Base-by-base conservation (phyloP, 2,797 vertebrate genomes). In the Gymnothorax javanicus region DNA sequence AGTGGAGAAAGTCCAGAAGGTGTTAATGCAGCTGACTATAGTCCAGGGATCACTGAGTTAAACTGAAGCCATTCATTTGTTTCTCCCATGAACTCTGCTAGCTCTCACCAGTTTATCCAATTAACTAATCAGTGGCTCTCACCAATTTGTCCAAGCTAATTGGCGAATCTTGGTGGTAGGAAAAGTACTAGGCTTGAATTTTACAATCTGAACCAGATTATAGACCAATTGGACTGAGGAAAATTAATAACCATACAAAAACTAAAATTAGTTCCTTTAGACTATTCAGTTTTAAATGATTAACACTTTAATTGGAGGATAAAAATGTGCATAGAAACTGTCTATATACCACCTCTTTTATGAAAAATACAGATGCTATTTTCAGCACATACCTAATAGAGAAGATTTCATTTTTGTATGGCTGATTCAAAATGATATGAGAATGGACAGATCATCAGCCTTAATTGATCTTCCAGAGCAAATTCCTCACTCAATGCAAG, bases 401-500 rank as follows among this genome's bases (percentile, higher is more conserved):
- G 94, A 95, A 94, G 94, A 92, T 92, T 92, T 91, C 93, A n/a
- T 62, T 94, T 95, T 94, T 91, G 93, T 95, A 94, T 93, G 94
- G 91, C 92, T 95, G 92, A 91, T 87, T 90, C 88, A 90, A 89
- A 94, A 93, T 93, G 92, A 94, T 92, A 94, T 92, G 90, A 88
- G 89, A 91, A 88, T 87, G 92, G 94, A 94, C 93, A 93, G 91
- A 91, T 93, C 59, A 17, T 92, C n/a, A n/a, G n/a, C n/a, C n/a
- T n/a, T 94, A 92, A 94, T 94, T 93, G 92, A 93, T 95, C 94
- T 94, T 92, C 91, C 86, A 86, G 93, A 95, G 95, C 93, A 94
- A 95, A 95, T 95, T 95, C 94, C 90, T 89, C 90, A n/a, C n/a
- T n/a, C 91, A 92, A 92, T 91, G 89, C 90, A 93, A 94, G n/a